These are phyloP conservation scores for Myopa tessellatipennis DNA, from an alignment of 2,888 invertebrate species.

Conservation along the genomic window DNA sequence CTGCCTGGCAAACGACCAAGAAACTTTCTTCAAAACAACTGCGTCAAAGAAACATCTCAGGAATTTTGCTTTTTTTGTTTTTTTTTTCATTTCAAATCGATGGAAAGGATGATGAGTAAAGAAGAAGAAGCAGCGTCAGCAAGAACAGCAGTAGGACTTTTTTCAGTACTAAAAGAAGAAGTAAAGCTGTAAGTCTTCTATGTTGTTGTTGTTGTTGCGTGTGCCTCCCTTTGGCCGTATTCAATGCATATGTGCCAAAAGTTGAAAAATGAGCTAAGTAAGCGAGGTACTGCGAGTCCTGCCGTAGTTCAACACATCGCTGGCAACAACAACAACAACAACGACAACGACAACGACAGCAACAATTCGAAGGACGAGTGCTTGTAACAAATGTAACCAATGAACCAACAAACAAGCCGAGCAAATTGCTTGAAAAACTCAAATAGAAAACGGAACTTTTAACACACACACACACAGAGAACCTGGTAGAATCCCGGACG, in stretches of 20 bases:
- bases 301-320: neutral
- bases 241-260: slow-evolving; percentile 39
- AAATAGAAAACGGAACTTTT: slow-evolving; percentile 38
- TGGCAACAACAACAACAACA: slow-evolving; percentile 1
- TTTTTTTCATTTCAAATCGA: neutral
- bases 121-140: neutral
- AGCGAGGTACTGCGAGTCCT: neutral
- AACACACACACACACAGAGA: neutral
- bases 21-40: slow-evolving; percentile 40
- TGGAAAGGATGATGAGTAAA: neutral
- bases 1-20: slow-evolving; percentile 50
- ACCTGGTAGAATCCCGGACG: neutral
- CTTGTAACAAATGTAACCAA: slow-evolving; percentile 40
- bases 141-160: too few relatives aligned
- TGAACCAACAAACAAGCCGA: slow-evolving; percentile 40
- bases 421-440: slow-evolving; percentile 39
- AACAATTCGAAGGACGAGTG: neutral
- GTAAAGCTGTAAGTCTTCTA: slow-evolving; percentile 5
- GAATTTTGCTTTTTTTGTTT: neutral
- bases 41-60: slow-evolving; percentile 11
- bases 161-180: too few relatives aligned
- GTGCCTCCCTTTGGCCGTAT: slow-evolving; percentile 22
- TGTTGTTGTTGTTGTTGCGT: neutral
- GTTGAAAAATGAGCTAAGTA: slow-evolving; percentile 36
- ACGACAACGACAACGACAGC: neutral